Base-by-base conservation (phyloP, 2,888 invertebrate genomes). In the Luperina nickerlii region DNA sequence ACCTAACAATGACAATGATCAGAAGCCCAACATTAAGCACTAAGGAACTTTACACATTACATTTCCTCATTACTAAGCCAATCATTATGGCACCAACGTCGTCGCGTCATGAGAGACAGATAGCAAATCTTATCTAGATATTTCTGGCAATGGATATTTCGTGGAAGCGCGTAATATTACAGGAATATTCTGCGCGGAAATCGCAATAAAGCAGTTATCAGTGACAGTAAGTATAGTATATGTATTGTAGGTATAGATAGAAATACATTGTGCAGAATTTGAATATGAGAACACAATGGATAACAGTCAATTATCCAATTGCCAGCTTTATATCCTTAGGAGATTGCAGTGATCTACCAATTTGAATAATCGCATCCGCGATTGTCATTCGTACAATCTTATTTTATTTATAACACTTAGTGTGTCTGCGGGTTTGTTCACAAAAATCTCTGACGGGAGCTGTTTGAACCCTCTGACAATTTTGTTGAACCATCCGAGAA, bases 231-330 rank as follows among this genome's bases (percentile, higher is more conserved):
- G 1, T 42, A 67, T 57, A 11, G 8, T 20, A 20, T 32, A 20
- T 63, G 11, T 38, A 27, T 18, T 11, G 4, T 5, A 11, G 15
- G 6, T 42, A 24, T 32, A 71, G 18, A 38, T 38, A 38, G 5
- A 38, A 38, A 38, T 38, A 7, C 6, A 38, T 38, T 38, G 38
- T 38, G 38, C 38, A 38, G 38, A 6, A 38, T 54, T 65, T 78
- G 57, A 60, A 51, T 18, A 15, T 8, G 13, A 2, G 6, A 38
- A 45, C 51, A 54, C 51, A 65, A 73, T 79, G 20, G 38, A 24
- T 27, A 18, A 71, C 7, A 27, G 48, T n/a, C 69, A 63, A 76
- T 82, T 74, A 67, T 82, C 42, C 82, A 74, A 85, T 83, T 75
- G 81, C 18, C 67, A 27, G 48, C 20, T 24, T 20, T 48, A 42